These are phyloP conservation scores for Drosophila mayri DNA, from an alignment of 1,140 invertebrate species.

Conservation along the genomic window DNA sequence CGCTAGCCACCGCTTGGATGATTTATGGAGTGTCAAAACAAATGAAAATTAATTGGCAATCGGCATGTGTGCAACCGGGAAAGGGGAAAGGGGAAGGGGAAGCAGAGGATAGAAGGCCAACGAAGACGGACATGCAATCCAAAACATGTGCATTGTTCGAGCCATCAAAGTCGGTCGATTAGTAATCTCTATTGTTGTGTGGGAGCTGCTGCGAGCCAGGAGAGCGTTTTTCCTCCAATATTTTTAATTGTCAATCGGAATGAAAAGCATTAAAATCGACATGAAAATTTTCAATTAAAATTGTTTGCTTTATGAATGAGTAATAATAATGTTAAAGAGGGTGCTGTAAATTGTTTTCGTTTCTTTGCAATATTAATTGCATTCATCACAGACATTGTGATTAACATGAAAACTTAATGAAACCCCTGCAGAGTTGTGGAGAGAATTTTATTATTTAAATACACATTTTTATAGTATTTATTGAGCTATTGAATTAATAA, in stretches of 20 bases:
- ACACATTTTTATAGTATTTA: background rate
- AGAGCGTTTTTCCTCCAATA: background rate
- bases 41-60: conserved; percentile 65
- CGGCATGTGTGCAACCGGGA: conserved; percentile 38
- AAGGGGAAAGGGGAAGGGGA: background rate
- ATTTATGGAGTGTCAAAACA: conserved; percentile 77
- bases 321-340: too few relatives aligned
- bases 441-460: background rate
- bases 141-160: conserved; percentile 24
- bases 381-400: background rate
- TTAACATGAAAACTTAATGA: background rate
- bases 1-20: conserved; percentile 44
- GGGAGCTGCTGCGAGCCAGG: background rate
- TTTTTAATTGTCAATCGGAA: background rate
- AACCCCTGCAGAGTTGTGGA: background rate
- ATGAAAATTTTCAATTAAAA: conserved; percentile 6
- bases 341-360: background rate
- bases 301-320: background rate
- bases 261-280: background rate
- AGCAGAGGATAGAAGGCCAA: conserved; percentile 2
- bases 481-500: conserved; percentile 1
- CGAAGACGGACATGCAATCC: conserved; percentile 54
- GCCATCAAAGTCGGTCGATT: conserved; percentile 31
- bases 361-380: background rate
- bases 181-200: conserved; percentile 12